Percentiles rank a stretch among this genome's conserved stretches.
Evolutionary conservation across 64 coral and sea anemone species (phyloP).

Genomic region (Montipora foliosa): DNA sequence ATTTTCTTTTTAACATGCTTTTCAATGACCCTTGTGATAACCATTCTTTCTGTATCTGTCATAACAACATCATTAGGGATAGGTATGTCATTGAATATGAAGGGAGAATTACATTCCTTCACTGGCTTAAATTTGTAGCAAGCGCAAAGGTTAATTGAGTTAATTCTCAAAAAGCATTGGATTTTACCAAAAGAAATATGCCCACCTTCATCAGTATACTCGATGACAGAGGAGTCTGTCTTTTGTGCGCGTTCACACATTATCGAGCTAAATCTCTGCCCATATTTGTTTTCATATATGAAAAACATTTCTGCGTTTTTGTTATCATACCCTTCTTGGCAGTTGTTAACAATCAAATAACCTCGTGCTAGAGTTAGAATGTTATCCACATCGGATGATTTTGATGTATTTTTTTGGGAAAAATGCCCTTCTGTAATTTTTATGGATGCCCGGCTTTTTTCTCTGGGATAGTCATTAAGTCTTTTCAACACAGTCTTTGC

Average conservation of each 20-base stretch:
- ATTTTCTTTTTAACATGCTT: slow-evolving; percentile 23
- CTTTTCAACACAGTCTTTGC: slow-evolving; percentile 44
- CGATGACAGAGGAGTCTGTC: slow-evolving; percentile 60
- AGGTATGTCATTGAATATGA: slow-evolving; percentile 18
- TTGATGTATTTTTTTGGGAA: not conserved
- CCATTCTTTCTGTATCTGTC: slow-evolving; percentile 40
- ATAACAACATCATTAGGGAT: slow-evolving; percentile 22
- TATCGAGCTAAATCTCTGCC: slow-evolving; percentile 58
- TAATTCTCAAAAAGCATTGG: slow-evolving; percentile 47
- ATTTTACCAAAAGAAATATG: slow-evolving; percentile 47
- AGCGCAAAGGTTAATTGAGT: slow-evolving; percentile 36
- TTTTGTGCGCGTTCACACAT: slow-evolving; percentile 36
- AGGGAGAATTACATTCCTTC: slow-evolving; percentile 4
- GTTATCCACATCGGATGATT: no score
- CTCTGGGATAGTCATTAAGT: slow-evolving; percentile 45
- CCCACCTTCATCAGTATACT: slow-evolving; percentile 54
- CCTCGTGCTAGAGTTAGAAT: no score
- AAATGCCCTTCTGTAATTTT: slow-evolving; percentile 14
- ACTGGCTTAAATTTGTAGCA: slow-evolving; percentile 22
- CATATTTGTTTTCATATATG: slow-evolving; percentile 48
- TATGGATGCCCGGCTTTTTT: slow-evolving; percentile 21
- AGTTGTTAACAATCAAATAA: no score
- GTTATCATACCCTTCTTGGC: not conserved
- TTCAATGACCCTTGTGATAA: slow-evolving; percentile 14
- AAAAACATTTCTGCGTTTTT: not conserved